Evolutionary conservation across 1,140 invertebrate genomes (phyloP).

Genomic region (Camponotus pennsylvanicus): DNA sequence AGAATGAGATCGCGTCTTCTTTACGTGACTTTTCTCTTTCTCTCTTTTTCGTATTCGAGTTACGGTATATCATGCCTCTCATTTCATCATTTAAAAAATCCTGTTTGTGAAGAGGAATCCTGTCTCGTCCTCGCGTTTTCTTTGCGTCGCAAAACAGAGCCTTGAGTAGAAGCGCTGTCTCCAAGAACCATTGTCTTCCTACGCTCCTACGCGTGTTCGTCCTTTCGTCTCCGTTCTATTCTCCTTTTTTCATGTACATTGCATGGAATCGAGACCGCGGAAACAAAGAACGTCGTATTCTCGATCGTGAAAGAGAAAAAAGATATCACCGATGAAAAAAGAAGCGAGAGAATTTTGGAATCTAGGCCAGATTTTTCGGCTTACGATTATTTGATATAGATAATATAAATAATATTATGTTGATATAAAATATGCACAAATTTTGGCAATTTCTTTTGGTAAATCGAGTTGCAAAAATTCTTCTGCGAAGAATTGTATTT

Average conservation of each 20-base stretch:
- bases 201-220: constrained; percentile 18
- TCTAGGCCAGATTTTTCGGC: background rate
- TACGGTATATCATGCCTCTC: constrained; percentile 1
- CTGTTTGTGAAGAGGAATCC: background rate
- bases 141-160: background rate
- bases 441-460: background rate
- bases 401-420: background rate
- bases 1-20: background rate
- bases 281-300: constrained; percentile 43
- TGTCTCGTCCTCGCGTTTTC: constrained; percentile 15
- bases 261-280: constrained; percentile 3
- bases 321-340: background rate
- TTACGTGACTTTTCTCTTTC: background rate
- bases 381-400: background rate
- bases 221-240: constrained; percentile 27
- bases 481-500: background rate
- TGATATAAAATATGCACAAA: no score
- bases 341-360: background rate
- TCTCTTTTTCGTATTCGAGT: background rate
- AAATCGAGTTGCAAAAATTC: constrained; percentile 1
- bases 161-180: constrained; percentile 18
- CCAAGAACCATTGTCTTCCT: constrained; percentile 57
- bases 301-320: constrained; percentile 1
- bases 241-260: constrained; percentile 30
- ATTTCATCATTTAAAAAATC: constrained; percentile 37